Conservation (phyloP, 2,113 vertebrate genomes). For the Neolamprologus hecqui region DNA sequence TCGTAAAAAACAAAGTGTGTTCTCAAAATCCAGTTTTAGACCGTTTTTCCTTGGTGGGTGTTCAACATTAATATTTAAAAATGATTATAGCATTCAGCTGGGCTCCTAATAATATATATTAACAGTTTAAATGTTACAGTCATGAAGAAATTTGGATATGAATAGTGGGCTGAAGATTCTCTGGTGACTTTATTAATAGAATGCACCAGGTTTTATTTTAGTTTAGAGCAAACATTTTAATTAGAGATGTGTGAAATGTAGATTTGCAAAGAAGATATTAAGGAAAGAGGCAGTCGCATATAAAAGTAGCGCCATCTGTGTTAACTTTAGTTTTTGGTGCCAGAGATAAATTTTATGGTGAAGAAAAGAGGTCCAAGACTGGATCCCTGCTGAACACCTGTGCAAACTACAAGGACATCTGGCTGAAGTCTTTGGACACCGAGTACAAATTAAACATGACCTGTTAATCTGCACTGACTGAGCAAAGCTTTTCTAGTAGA, state of each 20-base stretch:
- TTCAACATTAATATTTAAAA: neutral
- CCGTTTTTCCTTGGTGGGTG: neutral
- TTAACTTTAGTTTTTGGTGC: neutral
- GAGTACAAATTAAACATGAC: fast-evolving
- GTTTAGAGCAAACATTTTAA: neutral
- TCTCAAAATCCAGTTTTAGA: neutral
- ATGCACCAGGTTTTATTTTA: neutral
- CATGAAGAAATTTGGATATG: neutral
- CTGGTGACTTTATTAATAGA: neutral
- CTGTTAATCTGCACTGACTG: neutral
- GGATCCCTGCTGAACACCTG: neutral
- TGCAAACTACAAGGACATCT: neutral
- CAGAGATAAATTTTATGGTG: neutral
- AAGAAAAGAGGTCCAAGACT: neutral
- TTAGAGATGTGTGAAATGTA: neutral
- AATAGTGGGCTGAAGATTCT: neutral
- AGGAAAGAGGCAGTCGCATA: fast-evolving
- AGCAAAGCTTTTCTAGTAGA: neutral
- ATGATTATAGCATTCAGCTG: neutral
- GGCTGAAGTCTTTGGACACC: fast-evolving
- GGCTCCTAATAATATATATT: neutral
- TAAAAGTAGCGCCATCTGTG: neutral
- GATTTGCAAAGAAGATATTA: neutral
- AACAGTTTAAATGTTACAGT: neutral
- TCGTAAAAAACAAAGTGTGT: neutral